These are phyloP conservation scores for Cerceris ruficornis DNA, from an alignment of 2,888 invertebrate species.

Conservation along the genomic window DNA sequence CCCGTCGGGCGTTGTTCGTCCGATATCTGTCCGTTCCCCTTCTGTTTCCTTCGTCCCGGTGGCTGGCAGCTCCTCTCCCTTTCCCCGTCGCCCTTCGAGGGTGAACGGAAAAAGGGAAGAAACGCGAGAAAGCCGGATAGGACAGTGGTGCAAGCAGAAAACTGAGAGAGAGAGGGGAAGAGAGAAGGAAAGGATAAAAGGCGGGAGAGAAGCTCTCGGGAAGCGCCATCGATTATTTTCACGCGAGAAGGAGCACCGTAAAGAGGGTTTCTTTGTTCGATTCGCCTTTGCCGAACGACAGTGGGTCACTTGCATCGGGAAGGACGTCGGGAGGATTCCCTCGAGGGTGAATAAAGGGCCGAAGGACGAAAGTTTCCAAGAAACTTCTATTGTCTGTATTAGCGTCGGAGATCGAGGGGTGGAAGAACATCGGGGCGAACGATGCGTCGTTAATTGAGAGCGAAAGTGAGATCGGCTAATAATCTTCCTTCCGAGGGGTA, in stretches of 20 bases:
- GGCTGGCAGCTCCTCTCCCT: background rate
- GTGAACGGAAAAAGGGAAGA: conserved; percentile 26
- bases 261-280: conserved; percentile 65
- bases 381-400: conserved; percentile 41
- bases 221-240: conserved; percentile 76
- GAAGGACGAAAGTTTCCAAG: conserved; percentile 18
- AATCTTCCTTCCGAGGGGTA: background rate
- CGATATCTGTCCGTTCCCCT: conserved; percentile 53
- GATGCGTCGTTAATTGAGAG: conserved; percentile 47
- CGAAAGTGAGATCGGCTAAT: conserved; percentile 9
- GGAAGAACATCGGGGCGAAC: conserved; percentile 11
- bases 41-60: conserved; percentile 34
- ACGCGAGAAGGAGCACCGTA: conserved; percentile 68
- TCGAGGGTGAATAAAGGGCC: conserved; percentile 10
- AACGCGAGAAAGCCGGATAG: conserved; percentile 1
- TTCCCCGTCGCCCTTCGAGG: conserved; percentile 15
- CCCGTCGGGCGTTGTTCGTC: conserved; percentile 54
- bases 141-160: conserved; percentile 8
- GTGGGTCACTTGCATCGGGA: conserved; percentile 60
- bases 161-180: background rate
- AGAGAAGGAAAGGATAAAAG: conserved; percentile 19
- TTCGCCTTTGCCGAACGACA: conserved; percentile 47
- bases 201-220: conserved; percentile 49
- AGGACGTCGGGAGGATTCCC: conserved; percentile 45
- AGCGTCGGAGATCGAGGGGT: conserved; percentile 17